A percentile compares a stretch with the other conserved stretches of the same genome.
phyloP scores from a whole-genome alignment of 2,113 vertebrate species.

The Naja naja region DNA sequence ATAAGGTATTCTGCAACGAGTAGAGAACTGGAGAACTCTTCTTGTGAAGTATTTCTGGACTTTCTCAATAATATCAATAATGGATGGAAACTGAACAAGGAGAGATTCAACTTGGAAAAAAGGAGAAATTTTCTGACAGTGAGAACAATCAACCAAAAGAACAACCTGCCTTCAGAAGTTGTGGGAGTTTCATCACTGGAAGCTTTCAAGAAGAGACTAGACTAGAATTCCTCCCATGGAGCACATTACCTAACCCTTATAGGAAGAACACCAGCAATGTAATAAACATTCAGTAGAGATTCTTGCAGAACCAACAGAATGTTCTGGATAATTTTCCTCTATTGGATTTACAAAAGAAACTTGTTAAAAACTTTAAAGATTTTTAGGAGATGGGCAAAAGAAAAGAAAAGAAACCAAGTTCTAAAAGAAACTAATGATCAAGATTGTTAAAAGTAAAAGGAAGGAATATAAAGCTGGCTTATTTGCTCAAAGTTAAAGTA shows the following conservation, averaged over 20 bases:
- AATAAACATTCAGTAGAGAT: neutral
- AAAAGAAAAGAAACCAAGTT: neutral
- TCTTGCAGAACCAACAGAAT: neutral
- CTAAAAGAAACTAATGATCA: neutral
- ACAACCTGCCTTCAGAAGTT: no score
- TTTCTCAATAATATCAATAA: no score
- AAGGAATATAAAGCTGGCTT: neutral
- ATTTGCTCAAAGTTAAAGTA: neutral
- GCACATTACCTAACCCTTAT: neutral
- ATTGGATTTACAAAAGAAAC: neutral
- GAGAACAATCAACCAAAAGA: no score
- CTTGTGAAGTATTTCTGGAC: no score
- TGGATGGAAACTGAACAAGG: no score
- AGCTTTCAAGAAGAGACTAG: no score
- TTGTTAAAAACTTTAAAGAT: neutral
- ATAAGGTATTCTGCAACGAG: no score
- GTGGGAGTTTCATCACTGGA: no score
- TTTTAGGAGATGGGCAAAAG: neutral
- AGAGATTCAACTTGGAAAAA: no score
- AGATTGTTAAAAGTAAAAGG: neutral
- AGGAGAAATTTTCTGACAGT: no score
- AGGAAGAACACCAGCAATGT: neutral
- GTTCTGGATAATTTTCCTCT: neutral
- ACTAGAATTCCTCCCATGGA: neutral
- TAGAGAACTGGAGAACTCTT: no score